A percentile compares a stretch with the other conserved stretches of the same genome.
These are phyloP conservation scores for Simalia tracyae DNA, from an alignment of 2,797 vertebrate genomes.

Conservation along the genomic window DNA sequence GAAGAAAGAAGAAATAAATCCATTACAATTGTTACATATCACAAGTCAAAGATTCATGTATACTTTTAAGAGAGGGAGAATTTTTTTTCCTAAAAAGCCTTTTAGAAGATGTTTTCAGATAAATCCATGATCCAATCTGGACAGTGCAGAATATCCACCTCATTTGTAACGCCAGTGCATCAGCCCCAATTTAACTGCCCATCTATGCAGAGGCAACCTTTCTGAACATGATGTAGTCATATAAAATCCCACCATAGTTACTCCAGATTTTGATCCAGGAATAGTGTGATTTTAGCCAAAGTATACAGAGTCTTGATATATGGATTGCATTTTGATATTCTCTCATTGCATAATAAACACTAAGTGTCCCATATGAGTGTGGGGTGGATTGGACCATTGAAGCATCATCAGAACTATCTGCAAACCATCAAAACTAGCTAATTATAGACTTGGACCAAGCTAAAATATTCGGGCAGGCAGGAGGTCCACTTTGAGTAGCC, in stretches of 20 bases:
- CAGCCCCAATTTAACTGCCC: background rate
- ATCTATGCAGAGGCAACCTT: background rate
- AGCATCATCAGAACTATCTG: background rate
- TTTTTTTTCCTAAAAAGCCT: background rate
- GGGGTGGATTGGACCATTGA: background rate
- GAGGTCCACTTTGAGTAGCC: background rate
- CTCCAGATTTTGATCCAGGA: background rate
- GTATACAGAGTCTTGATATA: too few species aligned
- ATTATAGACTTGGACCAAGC: background rate
- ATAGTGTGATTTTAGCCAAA: background rate
- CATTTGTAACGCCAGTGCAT: too few species aligned
- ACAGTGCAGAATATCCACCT: background rate
- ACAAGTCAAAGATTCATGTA: too few species aligned
- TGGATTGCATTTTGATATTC: background rate
- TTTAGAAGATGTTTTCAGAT: background rate
- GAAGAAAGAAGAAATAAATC: background rate
- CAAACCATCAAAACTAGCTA: background rate
- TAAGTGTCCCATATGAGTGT: background rate
- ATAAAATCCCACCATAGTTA: background rate
- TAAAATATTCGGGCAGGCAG: background rate
- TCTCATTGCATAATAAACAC: background rate
- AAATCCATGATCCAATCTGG: background rate
- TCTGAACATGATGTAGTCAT: background rate
- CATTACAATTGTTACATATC: background rate
- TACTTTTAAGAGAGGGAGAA: too few species aligned